Evolutionary conservation across 1,140 invertebrate genomes (phyloP).

Genomic region (Homarus americanus): DNA sequence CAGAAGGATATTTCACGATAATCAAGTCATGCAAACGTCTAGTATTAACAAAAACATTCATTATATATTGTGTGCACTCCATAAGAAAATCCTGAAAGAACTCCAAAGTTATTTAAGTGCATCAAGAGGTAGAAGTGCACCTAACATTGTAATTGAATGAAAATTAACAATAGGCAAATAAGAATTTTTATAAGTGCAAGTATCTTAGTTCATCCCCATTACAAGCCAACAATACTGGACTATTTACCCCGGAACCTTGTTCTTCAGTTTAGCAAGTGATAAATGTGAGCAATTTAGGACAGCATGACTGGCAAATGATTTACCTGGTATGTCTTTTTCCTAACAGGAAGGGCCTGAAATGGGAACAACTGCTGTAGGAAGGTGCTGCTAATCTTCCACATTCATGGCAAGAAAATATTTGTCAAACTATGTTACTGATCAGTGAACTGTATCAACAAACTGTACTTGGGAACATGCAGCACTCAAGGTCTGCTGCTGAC

Average conservation of each 20-base stretch:
- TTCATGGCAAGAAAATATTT: slow-evolving; percentile 37
- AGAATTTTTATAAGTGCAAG: too few relatives aligned
- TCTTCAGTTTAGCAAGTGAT: slow-evolving; percentile 46
- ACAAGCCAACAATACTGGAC: background rate
- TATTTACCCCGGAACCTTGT: slow-evolving; percentile 48
- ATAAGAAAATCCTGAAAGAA: too few relatives aligned
- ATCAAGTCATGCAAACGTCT: too few relatives aligned
- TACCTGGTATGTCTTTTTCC: slow-evolving; percentile 68
- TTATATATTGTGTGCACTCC: too few relatives aligned
- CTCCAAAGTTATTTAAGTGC: too few relatives aligned
- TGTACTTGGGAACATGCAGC: slow-evolving; percentile 4
- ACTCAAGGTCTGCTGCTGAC: background rate
- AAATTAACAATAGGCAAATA: too few relatives aligned
- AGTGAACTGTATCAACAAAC: background rate
- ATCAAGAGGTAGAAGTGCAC: too few relatives aligned
- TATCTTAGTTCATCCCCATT: background rate
- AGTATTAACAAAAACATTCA: too few relatives aligned
- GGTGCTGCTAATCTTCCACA: slow-evolving; percentile 49
- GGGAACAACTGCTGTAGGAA: slow-evolving; percentile 66
- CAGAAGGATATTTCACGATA: too few relatives aligned
- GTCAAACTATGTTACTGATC: background rate
- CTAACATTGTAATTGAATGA: too few relatives aligned
- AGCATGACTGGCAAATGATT: slow-evolving; percentile 59
- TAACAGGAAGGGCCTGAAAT: slow-evolving; percentile 70
- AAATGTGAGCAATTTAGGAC: slow-evolving; percentile 56